These are phyloP conservation scores for Eupeodes corollae DNA, from an alignment of 1,140 invertebrate genomes.

Conservation along the genomic window DNA sequence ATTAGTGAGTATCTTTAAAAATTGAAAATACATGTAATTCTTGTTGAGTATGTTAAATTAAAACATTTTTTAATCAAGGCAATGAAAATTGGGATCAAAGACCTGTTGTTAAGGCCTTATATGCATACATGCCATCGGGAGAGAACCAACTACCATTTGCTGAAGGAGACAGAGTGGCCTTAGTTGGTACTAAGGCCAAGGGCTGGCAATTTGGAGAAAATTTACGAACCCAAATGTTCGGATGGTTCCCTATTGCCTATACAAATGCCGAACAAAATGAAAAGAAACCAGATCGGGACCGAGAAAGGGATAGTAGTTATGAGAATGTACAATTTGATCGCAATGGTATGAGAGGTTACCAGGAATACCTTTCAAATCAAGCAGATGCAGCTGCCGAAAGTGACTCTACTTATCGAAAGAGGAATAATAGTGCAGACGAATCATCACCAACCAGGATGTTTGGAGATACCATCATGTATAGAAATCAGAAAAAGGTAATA, in stretches of 20 bases:
- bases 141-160: conserved; percentile 87
- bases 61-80: neutral
- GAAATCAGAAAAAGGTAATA: conserved; percentile 30
- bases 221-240: conserved; percentile 72
- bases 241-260: conserved; percentile 90
- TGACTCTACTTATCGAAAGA: conserved; percentile 24
- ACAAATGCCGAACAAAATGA: conserved; percentile 50
- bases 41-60: neutral
- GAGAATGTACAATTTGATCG: conserved; percentile 27
- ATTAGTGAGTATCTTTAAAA: neutral
- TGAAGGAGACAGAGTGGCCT: conserved; percentile 76
- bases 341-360: conserved; percentile 13
- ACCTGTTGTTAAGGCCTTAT: conserved; percentile 65
- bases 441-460: conserved; percentile 47
- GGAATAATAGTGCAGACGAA: conserved; percentile 32
- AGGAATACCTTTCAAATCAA: conserved; percentile 21
- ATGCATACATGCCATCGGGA: conserved; percentile 79
- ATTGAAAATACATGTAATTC: no score
- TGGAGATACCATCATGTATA: conserved; percentile 37
- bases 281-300: conserved; percentile 2
- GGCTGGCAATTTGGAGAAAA: conserved; percentile 95
- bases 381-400: conserved; percentile 15
- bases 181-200: conserved; percentile 82
- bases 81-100: conserved; percentile 29
- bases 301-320: conserved; percentile 12